Evolutionary conservation across 2,113 vertebrate genomes (phyloP), one percentile per base, ranked within the genome.

Genomic region (Zootoca vivipara): DNA sequence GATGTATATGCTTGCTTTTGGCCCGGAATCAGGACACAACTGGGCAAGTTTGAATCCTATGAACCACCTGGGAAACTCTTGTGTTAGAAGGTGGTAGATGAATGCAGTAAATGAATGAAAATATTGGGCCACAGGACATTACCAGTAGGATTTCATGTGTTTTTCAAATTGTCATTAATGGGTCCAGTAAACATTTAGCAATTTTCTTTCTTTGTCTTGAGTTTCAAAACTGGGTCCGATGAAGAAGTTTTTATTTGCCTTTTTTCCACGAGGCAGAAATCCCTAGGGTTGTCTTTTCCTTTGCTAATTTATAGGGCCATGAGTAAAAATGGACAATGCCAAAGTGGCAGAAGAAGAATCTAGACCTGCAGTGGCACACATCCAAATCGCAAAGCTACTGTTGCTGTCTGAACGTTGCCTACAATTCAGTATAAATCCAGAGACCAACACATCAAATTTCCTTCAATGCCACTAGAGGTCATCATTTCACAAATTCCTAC

Each of bases 391-490:
- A 72, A 4, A 30, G 13, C 13, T 72, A 15, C n/a, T 30, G 28
- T 5, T 72, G 15, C 1, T n/a, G n/a, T 72, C 58, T 18, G 69
- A 30, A 30, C 9, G 35, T 35, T 62, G 16, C 52, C 15, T 81
- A 35, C n/a, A 15, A 26, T 5, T 62, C 20, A 81, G 3, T 28
- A 6, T 15, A 65, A 65, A 82, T 16, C 10, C 62, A 82, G 20
- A n/a, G 62, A 40, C 7, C 2, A 56, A 56, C 3, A 56, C 22
- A 35, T 46, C 46, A 72, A 22, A 35, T 74, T 26, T 82, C 40
- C 38, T 85, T 64, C 33, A 62, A 13, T 79, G 89, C 93, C 94
- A 3, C 92, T 92, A 93, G 95, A 88, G 94, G 94, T 91, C 93
- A 86, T 89, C 88, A 58, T 88, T 72, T 87, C 87, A 89, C 91